phyloP scores from a whole-genome alignment of 2,113 vertebrate species.

The Perognathus longimembris region DNA sequence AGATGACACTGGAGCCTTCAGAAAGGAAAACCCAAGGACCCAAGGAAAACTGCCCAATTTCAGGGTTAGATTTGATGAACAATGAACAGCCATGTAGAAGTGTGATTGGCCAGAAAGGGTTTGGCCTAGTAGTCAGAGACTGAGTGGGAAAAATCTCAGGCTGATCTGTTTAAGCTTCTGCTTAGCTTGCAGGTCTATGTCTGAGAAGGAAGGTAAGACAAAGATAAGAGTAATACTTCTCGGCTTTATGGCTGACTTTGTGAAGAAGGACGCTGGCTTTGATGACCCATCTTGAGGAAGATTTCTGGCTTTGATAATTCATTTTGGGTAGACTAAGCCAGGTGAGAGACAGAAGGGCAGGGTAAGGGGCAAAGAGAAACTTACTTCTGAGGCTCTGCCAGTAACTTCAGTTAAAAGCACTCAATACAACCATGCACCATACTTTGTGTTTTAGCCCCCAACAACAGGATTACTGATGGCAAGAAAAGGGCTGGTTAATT shows the following conservation, averaged over 20 bases:
- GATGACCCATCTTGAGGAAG: background rate
- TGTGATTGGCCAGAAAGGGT: background rate
- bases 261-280: background rate
- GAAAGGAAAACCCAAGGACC: background rate
- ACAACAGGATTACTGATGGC: background rate
- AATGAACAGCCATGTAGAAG: background rate
- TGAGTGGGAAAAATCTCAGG: background rate
- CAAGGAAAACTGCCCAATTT: background rate
- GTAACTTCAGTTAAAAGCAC: background rate
- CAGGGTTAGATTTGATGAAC: background rate
- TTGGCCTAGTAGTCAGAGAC: too few species aligned
- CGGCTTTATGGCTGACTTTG: background rate
- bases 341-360: background rate
- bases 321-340: background rate
- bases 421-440: rapidly evolving
- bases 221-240: background rate
- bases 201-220: background rate
- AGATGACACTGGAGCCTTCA: background rate
- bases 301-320: background rate
- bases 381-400: background rate
- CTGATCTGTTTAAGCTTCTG: background rate
- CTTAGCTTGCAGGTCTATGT: too few species aligned
- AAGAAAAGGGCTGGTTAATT: background rate
- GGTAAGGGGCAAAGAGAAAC: background rate
- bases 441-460: rapidly evolving